Conservation (phyloP, 1,140 invertebrate species). For the Hormaphis cornu region DNA sequence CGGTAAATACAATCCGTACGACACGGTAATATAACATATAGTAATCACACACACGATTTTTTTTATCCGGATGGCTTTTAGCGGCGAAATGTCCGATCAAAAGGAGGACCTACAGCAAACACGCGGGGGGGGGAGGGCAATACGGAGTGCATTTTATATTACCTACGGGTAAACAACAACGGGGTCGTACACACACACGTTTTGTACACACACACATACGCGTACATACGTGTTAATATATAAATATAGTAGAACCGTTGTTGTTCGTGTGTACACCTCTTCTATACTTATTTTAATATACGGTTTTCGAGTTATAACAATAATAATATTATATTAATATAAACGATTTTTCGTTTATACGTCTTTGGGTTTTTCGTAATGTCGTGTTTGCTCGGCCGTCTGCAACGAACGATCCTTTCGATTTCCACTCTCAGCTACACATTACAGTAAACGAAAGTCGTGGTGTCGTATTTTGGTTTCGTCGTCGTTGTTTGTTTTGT, state of each 20-base stretch:
- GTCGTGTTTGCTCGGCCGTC: not conserved
- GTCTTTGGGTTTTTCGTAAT: too few relatives aligned
- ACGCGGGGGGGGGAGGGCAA: not conserved
- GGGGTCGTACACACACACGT: not conserved
- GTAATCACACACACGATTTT: not conserved
- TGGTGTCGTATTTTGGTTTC: too few relatives aligned
- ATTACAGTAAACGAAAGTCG: too few relatives aligned
- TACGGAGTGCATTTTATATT: not conserved
- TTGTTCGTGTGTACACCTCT: too few relatives aligned
- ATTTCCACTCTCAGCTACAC: not conserved
- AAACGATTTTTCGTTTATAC: not conserved
- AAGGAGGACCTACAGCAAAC: not conserved
- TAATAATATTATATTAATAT: too few relatives aligned
- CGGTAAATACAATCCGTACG: not conserved
- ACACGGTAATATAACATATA: not conserved
- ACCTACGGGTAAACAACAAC: not conserved
- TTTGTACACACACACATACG: not conserved
- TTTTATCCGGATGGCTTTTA: slow-evolving; percentile 27
- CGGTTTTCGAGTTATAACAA: too few relatives aligned
- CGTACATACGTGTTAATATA: not conserved
- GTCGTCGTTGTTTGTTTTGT: too few relatives aligned
- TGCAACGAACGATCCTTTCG: not conserved
- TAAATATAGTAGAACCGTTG: too few relatives aligned
- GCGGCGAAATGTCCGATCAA: slow-evolving; percentile 28
- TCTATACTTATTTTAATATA: too few relatives aligned